Evolutionary conservation across 2,888 invertebrate species (phyloP).

Genomic region (Alitta virens): DNA sequence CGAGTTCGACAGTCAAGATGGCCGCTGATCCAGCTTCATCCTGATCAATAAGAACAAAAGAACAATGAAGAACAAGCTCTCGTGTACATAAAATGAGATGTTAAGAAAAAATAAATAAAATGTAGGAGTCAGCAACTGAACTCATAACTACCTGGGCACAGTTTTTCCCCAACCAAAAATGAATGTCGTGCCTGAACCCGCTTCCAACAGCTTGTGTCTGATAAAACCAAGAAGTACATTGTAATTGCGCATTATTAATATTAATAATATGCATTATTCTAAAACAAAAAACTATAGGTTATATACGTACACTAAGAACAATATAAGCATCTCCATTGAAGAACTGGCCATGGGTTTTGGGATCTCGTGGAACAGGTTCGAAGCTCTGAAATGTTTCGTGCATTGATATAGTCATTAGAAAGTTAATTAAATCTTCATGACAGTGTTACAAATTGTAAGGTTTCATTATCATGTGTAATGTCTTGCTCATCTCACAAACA

Average conservation of each 20-base stretch:
- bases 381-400: slow-evolving; percentile 56
- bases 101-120: no score
- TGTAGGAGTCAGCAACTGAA: no score
- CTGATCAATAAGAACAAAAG: slow-evolving; percentile 31
- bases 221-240: no score
- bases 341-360: slow-evolving; percentile 52
- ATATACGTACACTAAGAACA: slow-evolving; percentile 47
- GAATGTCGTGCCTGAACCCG: slow-evolving; percentile 70
- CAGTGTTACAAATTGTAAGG: no score
- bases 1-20: slow-evolving; percentile 74
- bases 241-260: no score
- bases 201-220: slow-evolving; percentile 64
- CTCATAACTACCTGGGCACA: slow-evolving; percentile 65
- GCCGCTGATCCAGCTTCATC: slow-evolving; percentile 63
- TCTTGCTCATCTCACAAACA: no score
- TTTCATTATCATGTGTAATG: no score
- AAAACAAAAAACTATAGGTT: neutral
- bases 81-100: no score
- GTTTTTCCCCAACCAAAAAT: slow-evolving; percentile 83
- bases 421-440: no score
- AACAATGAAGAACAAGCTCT: no score
- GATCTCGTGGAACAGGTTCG: slow-evolving; percentile 48
- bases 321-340: slow-evolving; percentile 58
- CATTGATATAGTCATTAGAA: neutral
- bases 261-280: no score